Conservation (phyloP, 2,797 vertebrate species). For the Myotis myotis region DNA sequence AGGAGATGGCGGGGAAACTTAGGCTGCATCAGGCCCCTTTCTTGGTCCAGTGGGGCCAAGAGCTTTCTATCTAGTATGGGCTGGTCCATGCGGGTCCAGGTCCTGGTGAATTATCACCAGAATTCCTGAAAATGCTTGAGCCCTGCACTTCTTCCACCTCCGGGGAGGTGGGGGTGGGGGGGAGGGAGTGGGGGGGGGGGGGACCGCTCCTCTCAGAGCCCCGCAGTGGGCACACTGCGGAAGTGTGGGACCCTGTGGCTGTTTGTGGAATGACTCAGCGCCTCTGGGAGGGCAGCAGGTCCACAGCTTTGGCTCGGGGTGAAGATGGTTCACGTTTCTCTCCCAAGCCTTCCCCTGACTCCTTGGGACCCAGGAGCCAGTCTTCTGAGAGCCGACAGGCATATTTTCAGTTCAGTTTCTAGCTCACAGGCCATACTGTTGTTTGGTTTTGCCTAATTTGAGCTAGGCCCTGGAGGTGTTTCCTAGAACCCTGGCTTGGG, state of each 20-base stretch:
- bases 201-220: not conserved
- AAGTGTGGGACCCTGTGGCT: not conserved
- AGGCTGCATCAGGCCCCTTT: not conserved
- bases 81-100: not conserved
- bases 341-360: not conserved
- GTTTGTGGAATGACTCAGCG: not conserved
- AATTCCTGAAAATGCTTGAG: not conserved
- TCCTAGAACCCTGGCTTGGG: not conserved
- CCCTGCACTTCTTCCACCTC: not conserved
- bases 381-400: not conserved
- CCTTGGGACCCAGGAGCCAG: not conserved
- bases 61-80: not conserved
- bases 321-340: slow-evolving; percentile 8
- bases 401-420: slow-evolving; percentile 61
- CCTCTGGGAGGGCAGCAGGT: not conserved
- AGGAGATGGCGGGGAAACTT: not conserved
- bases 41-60: not conserved
- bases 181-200: not conserved
- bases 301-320: not conserved
- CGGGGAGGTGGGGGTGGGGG: not conserved
- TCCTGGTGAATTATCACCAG: not conserved
- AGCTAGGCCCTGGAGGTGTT: slow-evolving; percentile 17
- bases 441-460: slow-evolving; percentile 24
- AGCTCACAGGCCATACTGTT: not conserved
- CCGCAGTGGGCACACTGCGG: not conserved